These are phyloP conservation scores for Caenorhabditis sp. DNA, from an alignment of 2,888 invertebrate species.

Conservation along the genomic window DNA sequence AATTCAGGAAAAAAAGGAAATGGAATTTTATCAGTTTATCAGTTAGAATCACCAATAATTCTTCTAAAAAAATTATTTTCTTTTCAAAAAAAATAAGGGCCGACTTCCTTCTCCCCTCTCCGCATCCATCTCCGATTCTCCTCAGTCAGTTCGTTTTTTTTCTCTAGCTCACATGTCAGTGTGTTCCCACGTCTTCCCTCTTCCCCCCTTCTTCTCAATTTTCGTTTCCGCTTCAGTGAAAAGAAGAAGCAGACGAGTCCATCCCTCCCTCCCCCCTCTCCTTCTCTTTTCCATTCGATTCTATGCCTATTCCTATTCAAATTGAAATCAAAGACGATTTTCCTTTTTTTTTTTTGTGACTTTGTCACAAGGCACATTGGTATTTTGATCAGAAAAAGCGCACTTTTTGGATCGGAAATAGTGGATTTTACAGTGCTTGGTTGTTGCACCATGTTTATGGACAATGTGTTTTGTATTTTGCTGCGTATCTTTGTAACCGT, in stretches of 20 bases:
- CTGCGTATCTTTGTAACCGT: too few species aligned
- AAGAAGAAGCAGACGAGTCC: not conserved
- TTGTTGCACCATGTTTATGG: too few species aligned
- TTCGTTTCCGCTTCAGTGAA: conserved; percentile 48
- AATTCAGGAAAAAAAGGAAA: too few species aligned
- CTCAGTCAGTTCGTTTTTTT: too few species aligned
- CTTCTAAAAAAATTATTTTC: too few species aligned
- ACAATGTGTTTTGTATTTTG: too few species aligned
- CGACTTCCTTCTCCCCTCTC: too few species aligned
- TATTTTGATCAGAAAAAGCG: conserved; percentile 11
- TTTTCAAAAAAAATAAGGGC: too few species aligned
- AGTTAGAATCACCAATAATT: too few species aligned
- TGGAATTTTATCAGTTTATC: too few species aligned
- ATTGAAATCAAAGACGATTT: conserved; percentile 52
- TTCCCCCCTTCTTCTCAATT: conserved; percentile 42
- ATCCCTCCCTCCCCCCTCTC: not conserved
- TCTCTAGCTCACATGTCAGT: too few species aligned
- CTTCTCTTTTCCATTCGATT: conserved; percentile 2
- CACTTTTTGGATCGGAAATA: not conserved
- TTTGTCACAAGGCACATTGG: conserved; percentile 18
- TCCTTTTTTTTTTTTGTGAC: not conserved
- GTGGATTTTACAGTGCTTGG: too few species aligned
- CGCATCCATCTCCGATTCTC: not conserved
- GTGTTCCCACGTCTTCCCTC: conserved; percentile 46
- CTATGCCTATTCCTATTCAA: not conserved